Base-by-base conservation (phyloP, 2,888 invertebrate species). In the Gryllus longicercus region DNA sequence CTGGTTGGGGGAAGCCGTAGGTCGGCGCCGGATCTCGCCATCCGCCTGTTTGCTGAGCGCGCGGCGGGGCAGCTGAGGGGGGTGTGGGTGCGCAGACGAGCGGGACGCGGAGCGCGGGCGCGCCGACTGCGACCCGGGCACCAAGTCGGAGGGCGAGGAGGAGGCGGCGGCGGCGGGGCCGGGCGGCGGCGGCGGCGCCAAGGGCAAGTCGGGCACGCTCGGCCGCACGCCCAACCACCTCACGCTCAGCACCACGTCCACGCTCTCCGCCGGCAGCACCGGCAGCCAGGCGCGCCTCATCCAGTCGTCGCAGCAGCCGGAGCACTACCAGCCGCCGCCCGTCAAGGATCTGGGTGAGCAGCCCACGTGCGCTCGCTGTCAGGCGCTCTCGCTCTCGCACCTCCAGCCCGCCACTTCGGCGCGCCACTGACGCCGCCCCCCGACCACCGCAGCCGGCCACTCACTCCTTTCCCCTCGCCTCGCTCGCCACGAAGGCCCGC, bases 221-320 rank as follows among this genome's bases (percentile, higher is more conserved):
- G 96, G 96, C 85, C 91, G 94, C 86, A 96, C 96, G 85, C 96
- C 97, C 86, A 96, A 96, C 91, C 96, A 96, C 89, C 91, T 97
- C 88, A 96, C 95, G 83, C 89, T 95, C 89, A 96, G 96, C 90
- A 96, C 96, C 86, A 96, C 96, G 84, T 96, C 96, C 85, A 97
- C 97, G 83, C 91, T 97, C 86, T 96, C 96, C 85, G 96, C 96
- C 82, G 96, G 96, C 86, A 96, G 96, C 88, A 96, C 96, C 79
- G 95, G 96, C 86, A 96, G 95, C 87, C 96, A 96, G 88, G 96
- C 97, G 82, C 92, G 96, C 85, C 92, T 97, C 86, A 96, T 97
- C 87, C 96, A 96, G 89, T 95, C 96, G 84, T 97, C 96, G 84
- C 95, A 96, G 88, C 96, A 96, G 86, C 97, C 97, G 81, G 93